A percentile compares a stretch with the other conserved stretches of the same genome.
Conservation (phyloP, 2,797 vertebrate species). For the Manis pentadactyla region DNA sequence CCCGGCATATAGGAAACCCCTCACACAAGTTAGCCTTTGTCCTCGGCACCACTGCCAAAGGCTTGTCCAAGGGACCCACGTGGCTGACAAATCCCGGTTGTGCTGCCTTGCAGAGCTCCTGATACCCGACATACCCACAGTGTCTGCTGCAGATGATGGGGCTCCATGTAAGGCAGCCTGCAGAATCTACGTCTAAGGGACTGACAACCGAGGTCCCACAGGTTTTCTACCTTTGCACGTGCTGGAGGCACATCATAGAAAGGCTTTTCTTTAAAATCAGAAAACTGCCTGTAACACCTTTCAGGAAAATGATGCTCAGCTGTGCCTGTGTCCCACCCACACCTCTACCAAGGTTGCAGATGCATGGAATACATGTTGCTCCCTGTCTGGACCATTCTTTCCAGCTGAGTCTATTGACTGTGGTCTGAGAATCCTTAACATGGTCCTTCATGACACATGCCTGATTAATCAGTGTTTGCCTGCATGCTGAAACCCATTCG, state of each 20-base stretch:
- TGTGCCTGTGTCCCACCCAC: background rate
- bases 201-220: background rate
- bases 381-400: background rate
- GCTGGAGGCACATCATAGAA: background rate
- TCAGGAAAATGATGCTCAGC: background rate
- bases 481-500: rapidly evolving
- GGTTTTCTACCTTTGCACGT: background rate
- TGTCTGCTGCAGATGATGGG: background rate
- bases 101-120: rapidly evolving
- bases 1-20: background rate
- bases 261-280: background rate
- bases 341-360: no score
- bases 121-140: rapidly evolving
- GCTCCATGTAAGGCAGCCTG: rapidly evolving
- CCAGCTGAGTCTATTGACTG: background rate
- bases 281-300: background rate
- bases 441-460: background rate
- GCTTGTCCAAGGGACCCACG: background rate
- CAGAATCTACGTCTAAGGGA: background rate
- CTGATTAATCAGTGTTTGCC: background rate
- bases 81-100: background rate
- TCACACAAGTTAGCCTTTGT: background rate
- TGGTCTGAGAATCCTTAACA: background rate
- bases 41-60: background rate
- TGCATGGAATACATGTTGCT: rapidly evolving